Conservation (phyloP, 2,888 invertebrate species). For the Patella pellucida region DNA sequence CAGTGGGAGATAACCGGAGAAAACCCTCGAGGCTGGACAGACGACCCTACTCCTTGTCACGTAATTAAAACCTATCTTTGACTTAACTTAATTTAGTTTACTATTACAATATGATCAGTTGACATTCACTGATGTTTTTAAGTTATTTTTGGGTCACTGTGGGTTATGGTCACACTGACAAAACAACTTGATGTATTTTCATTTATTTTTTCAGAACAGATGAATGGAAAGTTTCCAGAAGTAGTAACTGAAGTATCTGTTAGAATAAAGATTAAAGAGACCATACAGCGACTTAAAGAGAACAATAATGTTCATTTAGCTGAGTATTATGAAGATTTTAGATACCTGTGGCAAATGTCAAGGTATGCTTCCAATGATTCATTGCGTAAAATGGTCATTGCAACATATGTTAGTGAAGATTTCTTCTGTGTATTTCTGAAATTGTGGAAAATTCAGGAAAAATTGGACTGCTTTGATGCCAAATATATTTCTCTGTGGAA, state of each 20-base stretch:
- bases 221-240: background rate
- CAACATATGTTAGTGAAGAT: slow-evolving; percentile 13
- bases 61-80: too few relatives aligned
- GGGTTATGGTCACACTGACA: too few relatives aligned
- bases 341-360: slow-evolving; percentile 20
- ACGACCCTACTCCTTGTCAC: too few relatives aligned
- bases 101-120: too few relatives aligned
- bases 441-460: slow-evolving; percentile 37
- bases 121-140: too few relatives aligned
- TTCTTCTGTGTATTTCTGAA: slow-evolving; percentile 15
- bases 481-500: slow-evolving; percentile 40
- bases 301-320: slow-evolving; percentile 1
- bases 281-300: slow-evolving; percentile 9
- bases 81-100: too few relatives aligned
- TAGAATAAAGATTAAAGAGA: slow-evolving; percentile 5
- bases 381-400: slow-evolving; percentile 14
- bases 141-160: too few relatives aligned
- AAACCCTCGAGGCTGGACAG: too few relatives aligned
- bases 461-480: slow-evolving; percentile 29
- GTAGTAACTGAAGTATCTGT: slow-evolving; percentile 6
- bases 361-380: slow-evolving; percentile 12
- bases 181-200: too few relatives aligned
- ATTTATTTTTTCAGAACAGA: background rate
- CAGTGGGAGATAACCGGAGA: too few relatives aligned
- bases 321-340: slow-evolving; percentile 13